These are phyloP conservation scores for Microtus richardsoni DNA, from an alignment of 2,113 vertebrate species.

Conservation along the genomic window DNA sequence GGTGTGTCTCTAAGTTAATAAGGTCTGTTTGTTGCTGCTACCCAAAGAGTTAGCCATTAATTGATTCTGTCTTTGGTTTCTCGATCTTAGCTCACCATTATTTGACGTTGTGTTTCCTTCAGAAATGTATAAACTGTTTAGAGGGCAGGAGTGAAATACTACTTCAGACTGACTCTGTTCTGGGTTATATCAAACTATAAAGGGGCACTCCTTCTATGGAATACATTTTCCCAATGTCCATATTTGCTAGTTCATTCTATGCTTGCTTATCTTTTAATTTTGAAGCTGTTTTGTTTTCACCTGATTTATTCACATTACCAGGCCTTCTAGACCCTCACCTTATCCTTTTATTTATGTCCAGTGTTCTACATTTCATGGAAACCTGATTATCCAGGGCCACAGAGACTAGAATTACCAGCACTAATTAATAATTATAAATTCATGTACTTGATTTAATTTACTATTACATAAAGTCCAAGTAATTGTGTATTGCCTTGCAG, in stretches of 20 bases:
- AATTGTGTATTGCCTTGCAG: slow-evolving; percentile 45
- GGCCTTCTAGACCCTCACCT: slow-evolving; percentile 55
- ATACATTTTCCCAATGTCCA: background rate
- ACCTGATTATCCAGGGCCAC: background rate
- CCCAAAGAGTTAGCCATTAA: slow-evolving; percentile 32
- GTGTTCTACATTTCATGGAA: slow-evolving; percentile 50
- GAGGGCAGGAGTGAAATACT: slow-evolving; percentile 1
- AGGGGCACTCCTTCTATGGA: background rate
- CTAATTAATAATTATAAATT: slow-evolving; percentile 49
- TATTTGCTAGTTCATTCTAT: slow-evolving; percentile 62
- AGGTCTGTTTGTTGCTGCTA: background rate
- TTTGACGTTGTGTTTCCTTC: slow-evolving; percentile 60
- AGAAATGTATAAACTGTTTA: slow-evolving; percentile 1
- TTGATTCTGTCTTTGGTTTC: slow-evolving; percentile 58
- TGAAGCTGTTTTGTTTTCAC: slow-evolving; percentile 56
- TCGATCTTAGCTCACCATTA: slow-evolving; percentile 13
- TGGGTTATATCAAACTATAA: slow-evolving; percentile 43
- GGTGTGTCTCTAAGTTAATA: background rate
- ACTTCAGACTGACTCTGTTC: slow-evolving; percentile 36
- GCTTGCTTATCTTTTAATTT: slow-evolving; percentile 63
- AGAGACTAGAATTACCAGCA: slow-evolving; percentile 31
- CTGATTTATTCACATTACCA: slow-evolving; percentile 23
- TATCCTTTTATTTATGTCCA: slow-evolving; percentile 57
- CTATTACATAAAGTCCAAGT: slow-evolving; percentile 27
- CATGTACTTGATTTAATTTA: slow-evolving; percentile 47